A percentile compares a stretch with the other conserved stretches of the same genome.
Evolutionary conservation across 37 sponge, comb jelly and placozoan genomes (phyloP).

Genomic region (Geodia barretti): DNA sequence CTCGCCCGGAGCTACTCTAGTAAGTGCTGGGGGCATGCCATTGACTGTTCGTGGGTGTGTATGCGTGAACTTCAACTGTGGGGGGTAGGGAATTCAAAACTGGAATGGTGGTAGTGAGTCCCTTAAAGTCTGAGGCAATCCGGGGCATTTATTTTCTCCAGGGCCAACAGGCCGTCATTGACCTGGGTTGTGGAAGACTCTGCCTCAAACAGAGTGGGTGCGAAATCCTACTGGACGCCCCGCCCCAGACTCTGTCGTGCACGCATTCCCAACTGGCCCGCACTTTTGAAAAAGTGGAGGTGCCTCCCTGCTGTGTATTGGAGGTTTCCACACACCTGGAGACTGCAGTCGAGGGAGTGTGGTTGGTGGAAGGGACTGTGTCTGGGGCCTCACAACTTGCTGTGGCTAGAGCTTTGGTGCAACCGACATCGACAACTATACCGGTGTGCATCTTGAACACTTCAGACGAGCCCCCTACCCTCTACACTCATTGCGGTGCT

Average conservation of each 20-base stretch:
- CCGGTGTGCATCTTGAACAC: constrained; percentile 25
- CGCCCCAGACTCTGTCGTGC: no score
- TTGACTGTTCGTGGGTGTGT: no score
- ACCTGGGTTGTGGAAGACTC: no score
- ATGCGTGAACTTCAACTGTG: background rate
- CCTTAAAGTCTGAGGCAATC: constrained; percentile 26
- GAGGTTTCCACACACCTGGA: constrained; percentile 9
- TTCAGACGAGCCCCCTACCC: background rate
- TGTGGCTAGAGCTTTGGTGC: no score
- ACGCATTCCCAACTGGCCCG: background rate
- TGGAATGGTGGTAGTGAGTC: constrained; percentile 15
- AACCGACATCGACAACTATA: background rate
- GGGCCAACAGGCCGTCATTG: background rate
- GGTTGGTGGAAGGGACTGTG: background rate
- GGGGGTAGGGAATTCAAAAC: background rate
- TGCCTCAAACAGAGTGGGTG: background rate
- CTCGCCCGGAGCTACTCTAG: no score
- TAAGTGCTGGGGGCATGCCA: constrained; percentile 30
- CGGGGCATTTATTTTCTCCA: constrained; percentile 34
- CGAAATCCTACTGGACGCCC: background rate
- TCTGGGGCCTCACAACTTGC: background rate
- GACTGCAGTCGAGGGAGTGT: background rate
- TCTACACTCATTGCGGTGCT: constrained; percentile 9
- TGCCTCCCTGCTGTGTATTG: constrained; percentile 22
- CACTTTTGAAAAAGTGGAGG: constrained; percentile 5